phyloP scores from a whole-genome alignment of 2,888 invertebrate genomes.

The Himalopsyche anomala region DNA sequence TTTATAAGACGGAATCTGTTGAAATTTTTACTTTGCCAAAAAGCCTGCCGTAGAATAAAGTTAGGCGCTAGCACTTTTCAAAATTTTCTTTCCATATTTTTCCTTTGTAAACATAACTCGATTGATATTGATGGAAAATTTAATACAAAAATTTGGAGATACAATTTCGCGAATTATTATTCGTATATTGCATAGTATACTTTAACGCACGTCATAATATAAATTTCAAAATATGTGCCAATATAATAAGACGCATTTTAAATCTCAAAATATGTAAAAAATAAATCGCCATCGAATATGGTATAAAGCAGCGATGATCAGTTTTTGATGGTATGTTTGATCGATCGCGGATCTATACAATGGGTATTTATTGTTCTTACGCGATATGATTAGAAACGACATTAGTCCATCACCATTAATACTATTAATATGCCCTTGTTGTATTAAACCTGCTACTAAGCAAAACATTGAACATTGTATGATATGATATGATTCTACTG shows the following conservation, averaged over 20 bases:
- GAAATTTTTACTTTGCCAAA: slow-evolving; percentile 13
- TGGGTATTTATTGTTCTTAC: too few relatives aligned
- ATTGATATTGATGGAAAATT: slow-evolving; percentile 30
- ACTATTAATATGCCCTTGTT: too few relatives aligned
- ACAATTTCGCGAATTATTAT: slow-evolving; percentile 18
- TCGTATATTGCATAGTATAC: neutral
- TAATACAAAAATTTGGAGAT: slow-evolving; percentile 8
- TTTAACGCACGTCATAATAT: neutral
- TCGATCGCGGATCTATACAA: too few relatives aligned
- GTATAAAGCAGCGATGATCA: too few relatives aligned
- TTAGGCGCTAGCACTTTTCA: neutral
- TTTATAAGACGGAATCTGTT: neutral
- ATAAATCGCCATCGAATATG: too few relatives aligned
- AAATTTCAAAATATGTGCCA: neutral
- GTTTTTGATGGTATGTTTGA: too few relatives aligned
- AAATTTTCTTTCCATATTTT: slow-evolving; percentile 34
- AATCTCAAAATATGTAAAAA: too few relatives aligned
- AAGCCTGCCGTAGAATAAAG: slow-evolving; percentile 6
- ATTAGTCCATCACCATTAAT: too few relatives aligned
- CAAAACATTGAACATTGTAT: too few relatives aligned
- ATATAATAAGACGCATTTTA: neutral
- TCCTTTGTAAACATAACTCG: slow-evolving; percentile 13
- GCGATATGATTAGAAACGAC: too few relatives aligned
- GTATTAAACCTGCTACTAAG: too few relatives aligned
- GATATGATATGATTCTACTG: too few relatives aligned